Evolutionary conservation across 2,888 invertebrate genomes (phyloP).

Genomic region (Eilema sororculum): DNA sequence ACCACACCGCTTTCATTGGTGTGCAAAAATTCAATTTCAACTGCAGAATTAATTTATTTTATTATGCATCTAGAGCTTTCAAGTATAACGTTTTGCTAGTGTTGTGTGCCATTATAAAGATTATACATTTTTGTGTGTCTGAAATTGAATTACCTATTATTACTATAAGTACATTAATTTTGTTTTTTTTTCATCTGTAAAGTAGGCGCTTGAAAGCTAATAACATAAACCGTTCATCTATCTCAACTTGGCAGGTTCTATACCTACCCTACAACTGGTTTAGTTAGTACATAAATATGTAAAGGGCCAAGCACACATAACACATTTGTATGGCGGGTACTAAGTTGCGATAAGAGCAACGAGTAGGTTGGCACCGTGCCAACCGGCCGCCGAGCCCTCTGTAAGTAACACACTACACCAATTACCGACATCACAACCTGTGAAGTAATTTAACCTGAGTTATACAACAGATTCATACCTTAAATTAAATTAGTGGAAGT

Average conservation of each 20-base stretch:
- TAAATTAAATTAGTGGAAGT: not conserved
- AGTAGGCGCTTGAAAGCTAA: not conserved
- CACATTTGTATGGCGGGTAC: slow-evolving; percentile 38
- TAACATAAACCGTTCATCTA: not conserved
- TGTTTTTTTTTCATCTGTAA: not conserved
- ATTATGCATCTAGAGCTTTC: not conserved
- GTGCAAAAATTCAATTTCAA: slow-evolving; percentile 43
- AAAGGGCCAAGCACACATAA: slow-evolving; percentile 9
- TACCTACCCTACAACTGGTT: slow-evolving; percentile 2
- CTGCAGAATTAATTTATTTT: not conserved
- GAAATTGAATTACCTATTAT: not conserved
- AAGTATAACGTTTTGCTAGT: not conserved
- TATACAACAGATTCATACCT: slow-evolving; percentile 12
- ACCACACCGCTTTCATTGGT: slow-evolving; percentile 40
- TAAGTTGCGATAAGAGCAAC: slow-evolving; percentile 54
- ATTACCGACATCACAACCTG: slow-evolving; percentile 49
- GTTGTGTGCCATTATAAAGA: not conserved
- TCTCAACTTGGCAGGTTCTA: not conserved
- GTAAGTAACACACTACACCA: slow-evolving; percentile 53
- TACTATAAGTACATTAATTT: not conserved
- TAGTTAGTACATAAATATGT: slow-evolving; percentile 20
- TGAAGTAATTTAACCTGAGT: slow-evolving; percentile 36
- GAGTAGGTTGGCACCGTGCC: slow-evolving; percentile 54
- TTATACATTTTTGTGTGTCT: not conserved
- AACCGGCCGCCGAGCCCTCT: slow-evolving; percentile 47